A percentile compares a stretch with the other conserved stretches of the same genome.
Conservation (phyloP, 2,888 invertebrate genomes). For the Deroplatys truncata region DNA sequence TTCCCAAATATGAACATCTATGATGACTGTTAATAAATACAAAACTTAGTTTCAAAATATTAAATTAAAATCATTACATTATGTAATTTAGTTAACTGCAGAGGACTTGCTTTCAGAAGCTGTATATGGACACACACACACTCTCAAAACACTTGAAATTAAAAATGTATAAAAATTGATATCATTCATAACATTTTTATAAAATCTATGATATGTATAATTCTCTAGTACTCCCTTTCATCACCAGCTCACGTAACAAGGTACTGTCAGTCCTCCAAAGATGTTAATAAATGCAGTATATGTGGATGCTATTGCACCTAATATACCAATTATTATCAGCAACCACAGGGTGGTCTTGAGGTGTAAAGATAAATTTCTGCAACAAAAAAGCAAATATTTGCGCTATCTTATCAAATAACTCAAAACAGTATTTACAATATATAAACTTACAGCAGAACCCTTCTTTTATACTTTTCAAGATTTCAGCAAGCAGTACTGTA, state of each 20-base stretch:
- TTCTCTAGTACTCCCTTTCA: not conserved
- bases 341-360: constrained; percentile 59
- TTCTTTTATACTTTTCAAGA: too few species aligned
- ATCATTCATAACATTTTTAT: not conserved
- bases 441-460: too few species aligned
- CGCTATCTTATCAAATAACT: too few species aligned
- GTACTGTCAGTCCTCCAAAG: constrained; percentile 43
- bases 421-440: too few species aligned
- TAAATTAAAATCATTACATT: not conserved
- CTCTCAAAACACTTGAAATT: not conserved
- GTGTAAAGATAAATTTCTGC: constrained; percentile 54
- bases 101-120: not conserved
- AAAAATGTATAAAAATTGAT: not conserved
- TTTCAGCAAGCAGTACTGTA: too few species aligned
- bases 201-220: not conserved
- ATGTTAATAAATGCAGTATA: constrained; percentile 58
- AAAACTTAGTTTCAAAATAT: too few species aligned
- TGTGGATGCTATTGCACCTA: constrained; percentile 58
- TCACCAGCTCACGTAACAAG: constrained; percentile 38
- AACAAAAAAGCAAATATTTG: constrained; percentile 31
- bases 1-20: not conserved
- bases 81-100: not conserved
- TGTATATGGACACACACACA: too few species aligned
- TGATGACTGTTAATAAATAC: not conserved
- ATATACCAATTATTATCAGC: constrained; percentile 54